Evolutionary conservation across 2,888 invertebrate genomes (phyloP).

Genomic region (Andrena camellia): DNA sequence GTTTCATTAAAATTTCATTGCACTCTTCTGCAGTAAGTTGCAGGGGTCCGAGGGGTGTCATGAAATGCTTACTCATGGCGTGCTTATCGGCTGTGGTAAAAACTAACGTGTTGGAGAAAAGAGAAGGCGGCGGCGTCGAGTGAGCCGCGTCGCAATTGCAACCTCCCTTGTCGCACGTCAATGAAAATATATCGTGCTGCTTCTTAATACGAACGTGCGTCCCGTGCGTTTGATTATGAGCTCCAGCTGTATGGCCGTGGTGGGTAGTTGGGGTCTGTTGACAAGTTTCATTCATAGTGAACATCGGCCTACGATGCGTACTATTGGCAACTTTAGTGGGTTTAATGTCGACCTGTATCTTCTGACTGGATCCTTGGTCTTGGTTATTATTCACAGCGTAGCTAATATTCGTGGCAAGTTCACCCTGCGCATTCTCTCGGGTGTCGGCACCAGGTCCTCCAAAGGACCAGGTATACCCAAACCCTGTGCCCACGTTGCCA

Average conservation of each 20-base stretch:
- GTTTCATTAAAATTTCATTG: constrained; percentile 92
- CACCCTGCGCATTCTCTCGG: constrained; percentile 81
- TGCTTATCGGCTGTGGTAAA: constrained; percentile 84
- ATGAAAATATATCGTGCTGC: constrained; percentile 83
- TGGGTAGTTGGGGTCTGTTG: constrained; percentile 81
- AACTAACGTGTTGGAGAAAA: constrained; percentile 83
- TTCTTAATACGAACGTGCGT: constrained; percentile 83
- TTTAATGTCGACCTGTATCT: constrained; percentile 83
- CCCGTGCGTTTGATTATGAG: constrained; percentile 86
- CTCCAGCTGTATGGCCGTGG: constrained; percentile 79
- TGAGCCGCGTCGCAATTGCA: constrained; percentile 84
- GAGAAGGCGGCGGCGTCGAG: constrained; percentile 80
- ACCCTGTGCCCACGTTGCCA: constrained; percentile 83
- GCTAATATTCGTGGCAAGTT: constrained; percentile 82
- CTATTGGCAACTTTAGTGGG: constrained; percentile 81
- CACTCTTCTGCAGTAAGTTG: constrained; percentile 92
- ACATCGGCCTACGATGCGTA: constrained; percentile 82
- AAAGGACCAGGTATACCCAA: constrained; percentile 84
- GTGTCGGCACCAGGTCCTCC: constrained; percentile 82
- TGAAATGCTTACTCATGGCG: constrained; percentile 88
- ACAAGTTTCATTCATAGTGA: constrained; percentile 83
- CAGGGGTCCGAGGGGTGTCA: constrained; percentile 90
- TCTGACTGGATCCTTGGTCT: constrained; percentile 83
- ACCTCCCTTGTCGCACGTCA: constrained; percentile 83
- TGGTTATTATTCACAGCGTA: constrained; percentile 84